A percentile compares a stretch with the other conserved stretches of the same genome.
Conservation (phyloP, 2,113 vertebrate genomes). For the Cranoglanis bouderius region DNA sequence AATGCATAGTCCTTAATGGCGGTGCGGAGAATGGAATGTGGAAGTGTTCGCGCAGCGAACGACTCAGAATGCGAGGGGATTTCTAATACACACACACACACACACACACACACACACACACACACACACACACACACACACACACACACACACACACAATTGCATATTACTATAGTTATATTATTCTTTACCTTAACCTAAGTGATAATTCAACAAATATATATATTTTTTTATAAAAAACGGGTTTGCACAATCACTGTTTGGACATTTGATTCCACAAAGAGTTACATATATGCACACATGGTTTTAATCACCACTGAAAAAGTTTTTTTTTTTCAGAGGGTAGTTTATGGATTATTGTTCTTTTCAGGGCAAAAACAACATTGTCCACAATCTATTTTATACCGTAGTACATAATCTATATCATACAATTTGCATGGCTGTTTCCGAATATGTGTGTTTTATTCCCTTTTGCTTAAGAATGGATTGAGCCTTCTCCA, state of each 20-base stretch:
- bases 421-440: neutral
- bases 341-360: neutral
- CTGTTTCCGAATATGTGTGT: too few relatives aligned
- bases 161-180: neutral
- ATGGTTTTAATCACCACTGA: constrained; percentile 48
- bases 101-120: neutral
- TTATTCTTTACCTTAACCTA: neutral
- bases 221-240: neutral
- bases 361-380: neutral
- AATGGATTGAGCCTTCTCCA: neutral
- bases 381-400: neutral
- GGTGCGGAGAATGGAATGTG: too few relatives aligned
- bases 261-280: neutral
- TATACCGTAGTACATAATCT: neutral
- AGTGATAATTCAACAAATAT: neutral
- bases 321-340: neutral
- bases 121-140: neutral
- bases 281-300: constrained; percentile 17
- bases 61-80: too few relatives aligned
- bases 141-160: neutral
- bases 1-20: too few relatives aligned
- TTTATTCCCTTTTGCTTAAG: neutral
- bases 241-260: neutral
- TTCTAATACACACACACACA: too few relatives aligned
- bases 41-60: too few relatives aligned